Evolutionary conservation across 2,888 invertebrate genomes (phyloP), one percentile per base, ranked within the genome.

Genomic region (Andrena camellia): DNA sequence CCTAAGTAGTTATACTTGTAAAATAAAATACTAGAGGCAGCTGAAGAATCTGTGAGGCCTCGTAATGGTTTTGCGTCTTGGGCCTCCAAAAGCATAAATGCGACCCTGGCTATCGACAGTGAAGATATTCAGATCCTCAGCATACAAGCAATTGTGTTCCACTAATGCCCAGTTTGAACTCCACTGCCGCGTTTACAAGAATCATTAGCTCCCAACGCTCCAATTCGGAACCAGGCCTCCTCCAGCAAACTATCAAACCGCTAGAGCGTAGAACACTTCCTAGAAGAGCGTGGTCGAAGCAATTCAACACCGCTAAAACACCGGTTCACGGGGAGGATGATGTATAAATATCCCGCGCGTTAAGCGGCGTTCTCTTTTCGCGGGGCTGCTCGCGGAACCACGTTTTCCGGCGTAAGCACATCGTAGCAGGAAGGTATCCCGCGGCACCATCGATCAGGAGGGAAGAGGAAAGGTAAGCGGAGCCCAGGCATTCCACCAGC

Each of bases 381-480:
- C 60, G 31, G 60, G 13, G 60, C 35, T 62, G 20, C 66, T 66
- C 35, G 59, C 59, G 78, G 60, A 48, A 60, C 63, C 60, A 48
- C 48, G 63, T 78, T 77, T 86, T 67, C 80, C 73, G 68, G 52
- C 54, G 62, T 8, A 77, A 75, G 68, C 72, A 76, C 84, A 74
- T 72, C 84, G 85, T 42, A 62, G 71, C 60, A 60, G 66, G 54
- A 70, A 64, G 73, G 64, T 63, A 63, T 76, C 85, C 63, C 67
- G 68, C 74, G 85, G 83, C 86, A 68, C 78, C 83, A 67, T 48
- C 64, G 64, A 81, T 86, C 83, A 76, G 33, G 68, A 52, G 73
- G 83, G 67, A 73, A 76, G 78, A 77, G 73, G 68, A 76, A 81
- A 80, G 76, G 70, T 73, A 81, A 80, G 50, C 62, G 57, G 29